These are phyloP conservation scores for Colletes collaris DNA, from an alignment of 2,888 invertebrate genomes.

Conservation along the genomic window DNA sequence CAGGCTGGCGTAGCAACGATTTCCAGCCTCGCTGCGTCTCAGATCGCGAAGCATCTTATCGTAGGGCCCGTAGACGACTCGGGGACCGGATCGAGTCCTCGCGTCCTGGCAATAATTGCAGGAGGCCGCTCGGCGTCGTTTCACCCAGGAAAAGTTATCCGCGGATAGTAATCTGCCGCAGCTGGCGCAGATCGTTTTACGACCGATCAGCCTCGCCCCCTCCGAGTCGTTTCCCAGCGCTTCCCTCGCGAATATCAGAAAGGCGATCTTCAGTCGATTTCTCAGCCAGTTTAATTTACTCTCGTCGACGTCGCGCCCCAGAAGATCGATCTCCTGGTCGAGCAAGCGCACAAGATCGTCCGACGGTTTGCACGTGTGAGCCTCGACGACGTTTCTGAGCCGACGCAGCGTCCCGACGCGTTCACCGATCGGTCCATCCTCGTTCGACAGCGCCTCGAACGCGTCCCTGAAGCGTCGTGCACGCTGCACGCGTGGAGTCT, in stretches of 20 bases:
- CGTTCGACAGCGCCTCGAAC: constrained; percentile 86
- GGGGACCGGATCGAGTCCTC: constrained; percentile 39
- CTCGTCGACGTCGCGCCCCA: constrained; percentile 86
- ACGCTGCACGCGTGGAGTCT: constrained; percentile 91
- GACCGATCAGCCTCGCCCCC: neutral
- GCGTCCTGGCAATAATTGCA: constrained; percentile 56
- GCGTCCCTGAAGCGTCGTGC: constrained; percentile 90
- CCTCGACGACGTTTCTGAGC: constrained; percentile 87
- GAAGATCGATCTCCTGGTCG: constrained; percentile 89
- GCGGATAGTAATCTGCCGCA: constrained; percentile 51
- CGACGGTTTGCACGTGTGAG: constrained; percentile 85
- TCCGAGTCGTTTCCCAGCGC: constrained; percentile 31
- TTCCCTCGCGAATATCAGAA: constrained; percentile 50
- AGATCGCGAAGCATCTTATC: constrained; percentile 87
- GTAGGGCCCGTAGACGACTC: constrained; percentile 85
- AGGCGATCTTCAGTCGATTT: constrained; percentile 84
- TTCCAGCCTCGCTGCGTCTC: constrained; percentile 82
- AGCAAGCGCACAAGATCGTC: constrained; percentile 87
- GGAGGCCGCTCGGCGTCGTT: constrained; percentile 24
- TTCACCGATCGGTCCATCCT: constrained; percentile 86
- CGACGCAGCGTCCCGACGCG: constrained; percentile 88
- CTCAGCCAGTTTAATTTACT: constrained; percentile 87
- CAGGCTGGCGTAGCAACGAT: constrained; percentile 86
- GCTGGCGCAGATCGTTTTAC: constrained; percentile 42
- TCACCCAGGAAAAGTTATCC: constrained; percentile 49